A percentile compares a stretch with the other conserved stretches of the same genome.
These are phyloP conservation scores for Xerus inauris DNA, from an alignment of 2,113 vertebrate genomes.

Conservation along the genomic window DNA sequence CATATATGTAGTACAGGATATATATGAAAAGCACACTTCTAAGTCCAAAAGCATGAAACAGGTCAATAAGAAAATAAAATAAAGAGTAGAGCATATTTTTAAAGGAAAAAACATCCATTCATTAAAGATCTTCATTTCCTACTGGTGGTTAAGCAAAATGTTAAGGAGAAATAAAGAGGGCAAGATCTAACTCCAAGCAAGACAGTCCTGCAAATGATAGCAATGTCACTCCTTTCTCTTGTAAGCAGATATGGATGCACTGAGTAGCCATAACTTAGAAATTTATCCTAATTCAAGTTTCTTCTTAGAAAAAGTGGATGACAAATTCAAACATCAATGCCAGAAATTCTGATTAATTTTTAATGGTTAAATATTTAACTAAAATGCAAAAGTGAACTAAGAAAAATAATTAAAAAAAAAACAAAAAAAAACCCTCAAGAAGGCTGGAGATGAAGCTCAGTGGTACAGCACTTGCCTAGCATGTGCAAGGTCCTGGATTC, in stretches of 20 bases:
- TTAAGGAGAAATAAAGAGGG: background rate
- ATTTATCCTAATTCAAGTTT: slow-evolving; percentile 24
- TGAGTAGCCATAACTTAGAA: slow-evolving; percentile 14
- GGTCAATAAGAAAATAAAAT: slow-evolving; percentile 11
- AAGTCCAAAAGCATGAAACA: background rate
- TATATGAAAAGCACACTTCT: background rate
- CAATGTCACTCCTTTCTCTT: background rate
- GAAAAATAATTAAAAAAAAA: background rate
- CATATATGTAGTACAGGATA: background rate
- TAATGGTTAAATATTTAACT: slow-evolving; percentile 14
- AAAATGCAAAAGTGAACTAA: slow-evolving; percentile 50
- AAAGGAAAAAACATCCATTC: background rate
- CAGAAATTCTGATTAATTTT: slow-evolving; percentile 38
- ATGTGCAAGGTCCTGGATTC: background rate
- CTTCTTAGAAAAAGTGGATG: slow-evolving; percentile 27
- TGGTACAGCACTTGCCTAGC: background rate
- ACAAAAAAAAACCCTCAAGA: slow-evolving; percentile 14
- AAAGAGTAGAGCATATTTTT: background rate
- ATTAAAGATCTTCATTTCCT: background rate
- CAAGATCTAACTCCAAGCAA: background rate
- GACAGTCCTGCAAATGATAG: background rate
- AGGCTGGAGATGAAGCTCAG: background rate
- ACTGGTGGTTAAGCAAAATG: background rate
- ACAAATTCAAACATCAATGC: background rate
- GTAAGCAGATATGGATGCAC: background rate